A percentile compares a stretch with the other conserved stretches of the same genome.
These are phyloP conservation scores for Pollimyrus isidori DNA, from an alignment of 2,113 vertebrate genomes.

Conservation along the genomic window DNA sequence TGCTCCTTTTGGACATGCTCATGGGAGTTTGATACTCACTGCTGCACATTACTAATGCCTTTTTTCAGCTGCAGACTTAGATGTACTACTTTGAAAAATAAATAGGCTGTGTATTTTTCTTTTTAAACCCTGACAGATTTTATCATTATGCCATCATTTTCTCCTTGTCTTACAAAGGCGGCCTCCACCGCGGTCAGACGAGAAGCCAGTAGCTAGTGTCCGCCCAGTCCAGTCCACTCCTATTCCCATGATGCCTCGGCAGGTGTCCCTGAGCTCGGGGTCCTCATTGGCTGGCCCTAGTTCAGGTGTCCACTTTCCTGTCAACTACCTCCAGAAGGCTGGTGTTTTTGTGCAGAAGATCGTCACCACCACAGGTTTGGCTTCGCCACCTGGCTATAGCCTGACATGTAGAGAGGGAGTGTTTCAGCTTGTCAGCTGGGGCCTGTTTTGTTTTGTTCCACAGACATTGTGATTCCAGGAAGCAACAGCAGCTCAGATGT, in stretches of 20 bases:
- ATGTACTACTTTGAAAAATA: background rate
- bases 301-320: constrained; percentile 76
- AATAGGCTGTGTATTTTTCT: background rate
- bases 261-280: constrained; percentile 66
- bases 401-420: background rate
- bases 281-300: constrained; percentile 69
- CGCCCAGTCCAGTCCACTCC: constrained; percentile 94
- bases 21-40: background rate
- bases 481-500: constrained; percentile 89
- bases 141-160: background rate
- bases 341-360: constrained; percentile 95
- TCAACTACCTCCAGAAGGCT: constrained; percentile 91
- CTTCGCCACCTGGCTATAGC: background rate
- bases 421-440: background rate
- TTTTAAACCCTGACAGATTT: background rate
- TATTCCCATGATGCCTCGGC: constrained; percentile 97
- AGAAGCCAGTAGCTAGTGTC: constrained; percentile 92
- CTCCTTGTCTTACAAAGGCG: constrained; percentile 63
- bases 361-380: constrained; percentile 86
- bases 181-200: constrained; percentile 74
- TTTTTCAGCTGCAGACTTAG: background rate
- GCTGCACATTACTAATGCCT: background rate
- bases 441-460: constrained; percentile 34
- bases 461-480: constrained; percentile 98
- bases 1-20: no score